phyloP scores from a whole-genome alignment of 2,888 invertebrate genomes.

The Mimas tiliae region DNA sequence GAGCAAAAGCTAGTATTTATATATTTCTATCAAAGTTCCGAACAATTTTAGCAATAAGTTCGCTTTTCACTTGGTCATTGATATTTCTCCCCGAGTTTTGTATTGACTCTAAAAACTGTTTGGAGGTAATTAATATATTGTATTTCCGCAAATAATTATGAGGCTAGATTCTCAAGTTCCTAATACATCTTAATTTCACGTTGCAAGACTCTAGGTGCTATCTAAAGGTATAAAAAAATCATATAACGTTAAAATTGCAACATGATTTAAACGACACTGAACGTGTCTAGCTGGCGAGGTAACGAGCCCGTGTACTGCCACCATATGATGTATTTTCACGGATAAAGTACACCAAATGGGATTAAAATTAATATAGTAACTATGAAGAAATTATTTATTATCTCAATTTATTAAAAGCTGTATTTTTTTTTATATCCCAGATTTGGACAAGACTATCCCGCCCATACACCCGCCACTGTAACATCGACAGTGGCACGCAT shows the following conservation, averaged over 20 bases:
- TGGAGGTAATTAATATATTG: neutral
- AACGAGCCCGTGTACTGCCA: neutral
- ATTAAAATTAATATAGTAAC: neutral
- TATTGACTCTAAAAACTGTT: neutral
- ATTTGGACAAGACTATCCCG: too few relatives aligned
- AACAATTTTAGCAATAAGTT: neutral
- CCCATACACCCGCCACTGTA: too few relatives aligned
- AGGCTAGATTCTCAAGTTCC: neutral
- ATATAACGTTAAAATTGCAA: constrained; percentile 19
- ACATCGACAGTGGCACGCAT: too few relatives aligned
- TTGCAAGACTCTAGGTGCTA: constrained; percentile 4
- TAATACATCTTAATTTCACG: constrained; percentile 1
- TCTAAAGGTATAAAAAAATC: constrained; percentile 6
- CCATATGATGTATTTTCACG: neutral
- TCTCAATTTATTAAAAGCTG: too few relatives aligned
- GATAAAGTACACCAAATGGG: neutral
- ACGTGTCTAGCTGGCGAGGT: constrained; percentile 2
- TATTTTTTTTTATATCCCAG: too few relatives aligned
- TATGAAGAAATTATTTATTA: too few relatives aligned
- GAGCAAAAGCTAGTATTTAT: too few relatives aligned
- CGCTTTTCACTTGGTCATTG: too few relatives aligned
- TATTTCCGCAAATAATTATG: neutral
- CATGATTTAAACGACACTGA: constrained; percentile 20
- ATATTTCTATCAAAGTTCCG: too few relatives aligned
- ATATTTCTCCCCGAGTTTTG: too few relatives aligned